Base-by-base conservation (phyloP, 2,113 vertebrate genomes). In the Butorides virescens region DNA sequence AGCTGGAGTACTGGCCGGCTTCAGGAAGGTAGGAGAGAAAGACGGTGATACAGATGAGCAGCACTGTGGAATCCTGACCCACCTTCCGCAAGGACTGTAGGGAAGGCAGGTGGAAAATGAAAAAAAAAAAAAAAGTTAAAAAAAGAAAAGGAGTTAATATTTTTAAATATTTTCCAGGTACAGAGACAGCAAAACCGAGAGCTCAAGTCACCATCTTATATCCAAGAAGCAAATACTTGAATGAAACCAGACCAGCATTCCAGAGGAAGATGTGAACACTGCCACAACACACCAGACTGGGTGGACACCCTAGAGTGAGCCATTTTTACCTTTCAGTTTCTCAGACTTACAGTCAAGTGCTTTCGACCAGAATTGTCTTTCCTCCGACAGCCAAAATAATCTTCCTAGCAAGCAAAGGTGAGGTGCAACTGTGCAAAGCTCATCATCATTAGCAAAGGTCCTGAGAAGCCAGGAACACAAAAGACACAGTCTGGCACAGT, bases 21-120 rank as follows among this genome's bases (percentile, higher is more conserved):
- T 99, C 99, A 0, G 99, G 99, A 82, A 99, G 99, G 97, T 99
- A 99, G 94, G 99, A 99, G 88, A 99, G 98, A 96, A 99, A 99
- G 19, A 99, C 99, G 5, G 99, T 99, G 96, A 99, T 99, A 74
- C 99, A 99, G 98, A 99, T 99, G 97, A 99, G 98, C 53, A 99
- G 98, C 89, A 99, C 98, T 2, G 99, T 99, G 36, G 99, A 99
- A 97, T 99, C 99, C 95, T 99, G 99, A 93, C 99, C 99, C 97
- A 99, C 99, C 95, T 99, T 99, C 72, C 99, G 90, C 85, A 99
- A 94, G 90, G 99, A 99, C 99, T 99, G 95, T 6, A 90, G 52
- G 29, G 44, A 70, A 86, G 32, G 15, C 23, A 44, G 27, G 21
- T 21, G 19, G 2, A 15, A 10, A 81, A 78, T 0, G 2, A n/a